phyloP scores from a whole-genome alignment of 2,888 invertebrate species.

The Pyrochroa serraticornis region DNA sequence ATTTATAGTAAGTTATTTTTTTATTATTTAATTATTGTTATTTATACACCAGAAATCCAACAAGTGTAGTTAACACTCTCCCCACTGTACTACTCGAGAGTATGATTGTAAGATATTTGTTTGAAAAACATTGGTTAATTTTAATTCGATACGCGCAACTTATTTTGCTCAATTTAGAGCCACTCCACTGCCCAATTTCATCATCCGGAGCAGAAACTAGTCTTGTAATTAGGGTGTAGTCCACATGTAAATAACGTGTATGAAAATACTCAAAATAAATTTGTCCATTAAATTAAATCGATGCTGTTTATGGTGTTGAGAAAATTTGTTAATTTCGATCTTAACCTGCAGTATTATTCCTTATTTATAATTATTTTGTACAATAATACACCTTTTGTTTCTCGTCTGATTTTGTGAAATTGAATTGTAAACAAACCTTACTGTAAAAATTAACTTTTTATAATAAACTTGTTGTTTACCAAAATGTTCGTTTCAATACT shows the following conservation, averaged over 20 bases:
- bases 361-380: too few relatives aligned
- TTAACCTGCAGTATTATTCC: too few relatives aligned
- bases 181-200: slow-evolving; percentile 40
- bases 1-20: slow-evolving; percentile 51
- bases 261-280: slow-evolving; percentile 39
- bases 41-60: slow-evolving; percentile 27
- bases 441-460: too few relatives aligned
- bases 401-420: too few relatives aligned
- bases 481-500: too few relatives aligned
- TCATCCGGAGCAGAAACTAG: slow-evolving; percentile 51
- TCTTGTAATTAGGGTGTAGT: slow-evolving; percentile 53
- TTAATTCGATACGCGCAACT: slow-evolving; percentile 39
- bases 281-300: slow-evolving; percentile 1
- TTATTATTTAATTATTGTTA: slow-evolving; percentile 32
- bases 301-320: too few relatives aligned
- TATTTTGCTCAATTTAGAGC: slow-evolving; percentile 36
- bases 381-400: too few relatives aligned
- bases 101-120: slow-evolving; percentile 45
- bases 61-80: slow-evolving; percentile 39
- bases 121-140: slow-evolving; percentile 45
- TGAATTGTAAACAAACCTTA: too few relatives aligned
- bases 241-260: slow-evolving; percentile 49
- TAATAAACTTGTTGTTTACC: too few relatives aligned
- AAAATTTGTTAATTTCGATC: too few relatives aligned
- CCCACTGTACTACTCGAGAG: slow-evolving; percentile 45